A percentile compares a stretch with the other conserved stretches of the same genome.
Evolutionary conservation across 2,797 vertebrate genomes (phyloP).

Genomic region (Takifugu ocellatus): DNA sequence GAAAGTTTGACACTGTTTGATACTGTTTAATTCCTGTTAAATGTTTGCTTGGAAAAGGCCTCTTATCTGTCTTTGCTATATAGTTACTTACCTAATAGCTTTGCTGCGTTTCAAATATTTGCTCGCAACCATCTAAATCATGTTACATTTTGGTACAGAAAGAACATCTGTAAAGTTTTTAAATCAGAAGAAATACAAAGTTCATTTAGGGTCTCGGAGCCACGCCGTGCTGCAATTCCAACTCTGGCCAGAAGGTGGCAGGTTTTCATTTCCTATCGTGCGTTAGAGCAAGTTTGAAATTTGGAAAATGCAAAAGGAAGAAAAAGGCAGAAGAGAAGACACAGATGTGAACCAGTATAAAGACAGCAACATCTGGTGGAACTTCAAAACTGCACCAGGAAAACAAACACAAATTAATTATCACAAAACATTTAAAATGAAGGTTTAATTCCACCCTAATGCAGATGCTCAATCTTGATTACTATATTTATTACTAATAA

Average conservation of each 20-base stretch:
- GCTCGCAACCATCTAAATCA: constrained; percentile 8
- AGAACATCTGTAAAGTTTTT: constrained; percentile 7
- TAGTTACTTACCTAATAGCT: not conserved
- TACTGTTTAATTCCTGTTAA: no score
- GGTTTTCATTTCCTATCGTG: constrained; percentile 40
- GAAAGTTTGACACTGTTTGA: constrained; percentile 3
- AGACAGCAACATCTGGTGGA: constrained; percentile 53
- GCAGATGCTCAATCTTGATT: no score
- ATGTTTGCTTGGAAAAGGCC: no score
- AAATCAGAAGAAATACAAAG: not conserved
- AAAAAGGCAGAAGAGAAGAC: constrained; percentile 9
- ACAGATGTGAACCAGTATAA: constrained; percentile 43
- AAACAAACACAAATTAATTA: constrained; percentile 5
- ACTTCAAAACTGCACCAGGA: no score
- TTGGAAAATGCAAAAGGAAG: no score
- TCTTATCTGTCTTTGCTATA: no score
- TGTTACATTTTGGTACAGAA: constrained; percentile 11
- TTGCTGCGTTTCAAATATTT: constrained; percentile 6
- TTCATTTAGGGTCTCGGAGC: not conserved
- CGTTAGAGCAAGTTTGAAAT: no score
- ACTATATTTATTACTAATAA: no score
- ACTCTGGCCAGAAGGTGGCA: constrained; percentile 63
- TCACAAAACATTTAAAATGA: no score
- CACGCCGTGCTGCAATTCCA: constrained; percentile 31
- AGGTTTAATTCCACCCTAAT: no score